Base-by-base conservation (phyloP, 2,113 vertebrate species). In the Atherinomorus stipes region DNA sequence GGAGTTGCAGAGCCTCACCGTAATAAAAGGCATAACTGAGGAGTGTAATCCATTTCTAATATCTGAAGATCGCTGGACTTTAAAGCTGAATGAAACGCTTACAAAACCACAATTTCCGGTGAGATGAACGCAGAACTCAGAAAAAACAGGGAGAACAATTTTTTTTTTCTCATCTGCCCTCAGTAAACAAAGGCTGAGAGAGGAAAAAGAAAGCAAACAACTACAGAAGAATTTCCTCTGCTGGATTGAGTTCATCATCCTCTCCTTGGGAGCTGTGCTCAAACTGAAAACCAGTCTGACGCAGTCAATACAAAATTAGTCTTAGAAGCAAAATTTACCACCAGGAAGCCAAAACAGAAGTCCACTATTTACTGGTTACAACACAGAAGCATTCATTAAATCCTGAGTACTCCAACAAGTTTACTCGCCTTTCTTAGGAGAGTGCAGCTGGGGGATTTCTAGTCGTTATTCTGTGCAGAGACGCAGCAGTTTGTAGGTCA, bases 191-290 rank as follows among this genome's bases (percentile, higher is more conserved):
- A 42, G 38, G 66, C 65, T 42, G 38, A 72, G 34, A 75, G 66
- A 60, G 76, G 78, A 58, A 60, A 76, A 84, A 77, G 75, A 89
- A 76, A 81, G 71, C 69, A 85, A 88, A 89, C 78, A 74, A 84
- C 69, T 57, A 78, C 51, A 61, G 59, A 83, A 78, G 66, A 70
- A 88, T 85, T 81, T 91, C 86, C 77, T 85, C 59, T 28, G 64
- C 6, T 53, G 59, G 63, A 52, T 12, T 1, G 28, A 64, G 71
- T 78, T 74, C 70, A 71, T 75, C 69, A 58, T 64, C 49, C 74
- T 71, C 73, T 70, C 78, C 64, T 34, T 8, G 40, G 40, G 56
- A 66, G 77, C 2, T 9, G 1, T 56, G 61, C 80, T 82, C 53
- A 76, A 72, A 66, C 42, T 74, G 37, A 63, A 71, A 62, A 74